Percentiles rank a stretch among this genome's conserved stretches.
phyloP scores from a whole-genome alignment of 1,140 invertebrate genomes.

The Pissodes strobi region DNA sequence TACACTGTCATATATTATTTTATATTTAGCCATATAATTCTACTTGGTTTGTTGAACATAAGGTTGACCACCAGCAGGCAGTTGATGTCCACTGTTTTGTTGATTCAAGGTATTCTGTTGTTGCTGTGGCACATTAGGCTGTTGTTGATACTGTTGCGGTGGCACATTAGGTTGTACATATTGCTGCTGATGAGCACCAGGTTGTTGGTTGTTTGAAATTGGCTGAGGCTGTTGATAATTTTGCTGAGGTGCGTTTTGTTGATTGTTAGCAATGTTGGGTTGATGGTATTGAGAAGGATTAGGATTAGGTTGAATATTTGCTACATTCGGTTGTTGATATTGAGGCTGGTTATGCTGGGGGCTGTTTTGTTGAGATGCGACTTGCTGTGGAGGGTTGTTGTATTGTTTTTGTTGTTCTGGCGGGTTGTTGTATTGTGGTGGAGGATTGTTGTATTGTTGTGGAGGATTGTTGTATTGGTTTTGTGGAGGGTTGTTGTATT shows the following conservation, averaged over 20 bases:
- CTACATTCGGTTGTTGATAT: conserved; percentile 31
- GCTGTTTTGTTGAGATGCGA: too few relatives aligned
- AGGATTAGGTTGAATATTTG: too few relatives aligned
- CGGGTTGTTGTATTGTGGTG: too few relatives aligned
- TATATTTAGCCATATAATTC: too few relatives aligned
- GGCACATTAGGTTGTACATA: conserved; percentile 19
- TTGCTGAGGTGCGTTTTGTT: background rate
- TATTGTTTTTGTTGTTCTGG: too few relatives aligned
- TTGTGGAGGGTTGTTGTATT: conserved; percentile 6
- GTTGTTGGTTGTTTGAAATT: background rate
- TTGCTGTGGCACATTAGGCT: conserved; percentile 5
- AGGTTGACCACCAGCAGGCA: background rate
- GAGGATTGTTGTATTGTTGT: too few relatives aligned
- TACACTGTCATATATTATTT: too few relatives aligned
- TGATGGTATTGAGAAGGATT: too few relatives aligned
- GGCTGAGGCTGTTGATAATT: too few relatives aligned
- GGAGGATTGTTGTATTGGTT: conserved; percentile 13
- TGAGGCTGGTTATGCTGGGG: too few relatives aligned
- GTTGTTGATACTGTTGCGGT: conserved; percentile 10
- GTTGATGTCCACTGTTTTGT: background rate
- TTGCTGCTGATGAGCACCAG: conserved; percentile 38
- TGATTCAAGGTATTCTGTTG: background rate
- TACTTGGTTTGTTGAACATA: conserved; percentile 9
- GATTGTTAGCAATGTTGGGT: conserved; percentile 6
- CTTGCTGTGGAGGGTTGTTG: conserved; percentile 11